Conservation (phyloP, 2,888 invertebrate genomes). For the Lochmaea capreae region DNA sequence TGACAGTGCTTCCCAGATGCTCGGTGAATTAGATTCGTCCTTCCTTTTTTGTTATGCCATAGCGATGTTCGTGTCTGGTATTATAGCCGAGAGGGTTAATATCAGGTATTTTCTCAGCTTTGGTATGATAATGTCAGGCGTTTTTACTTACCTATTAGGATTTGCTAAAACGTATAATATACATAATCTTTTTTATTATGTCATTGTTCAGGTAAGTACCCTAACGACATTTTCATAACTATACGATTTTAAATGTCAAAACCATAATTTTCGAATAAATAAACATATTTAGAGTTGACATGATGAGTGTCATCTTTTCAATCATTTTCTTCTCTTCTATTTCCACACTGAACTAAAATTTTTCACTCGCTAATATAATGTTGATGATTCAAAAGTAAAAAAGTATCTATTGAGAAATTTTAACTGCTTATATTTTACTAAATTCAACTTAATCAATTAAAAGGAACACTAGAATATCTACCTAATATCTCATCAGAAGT, state of each 20-base stretch:
- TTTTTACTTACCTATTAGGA: constrained; percentile 90
- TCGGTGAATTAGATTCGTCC: constrained; percentile 90
- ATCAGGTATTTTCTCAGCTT: constrained; percentile 89
- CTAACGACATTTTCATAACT: neutral
- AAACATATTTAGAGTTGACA: neutral
- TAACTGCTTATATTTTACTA: no score
- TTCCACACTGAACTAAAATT: no score
- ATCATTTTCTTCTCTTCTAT: no score
- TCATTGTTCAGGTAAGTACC: constrained; percentile 81
- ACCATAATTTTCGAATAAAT: neutral
- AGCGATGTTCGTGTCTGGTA: constrained; percentile 92
- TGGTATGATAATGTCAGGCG: constrained; percentile 90
- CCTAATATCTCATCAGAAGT: no score
- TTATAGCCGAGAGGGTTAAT: constrained; percentile 92
- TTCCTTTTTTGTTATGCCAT: constrained; percentile 93
- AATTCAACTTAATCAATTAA: no score
- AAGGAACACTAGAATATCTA: no score
- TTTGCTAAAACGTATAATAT: constrained; percentile 84
- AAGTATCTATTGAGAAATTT: no score
- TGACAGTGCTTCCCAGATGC: constrained; percentile 79
- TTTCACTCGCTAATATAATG: no score
- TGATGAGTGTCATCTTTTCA: no score
- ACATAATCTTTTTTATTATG: constrained; percentile 84
- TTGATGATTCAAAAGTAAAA: no score
- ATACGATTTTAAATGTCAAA: neutral